Conservation (phyloP, 1,140 invertebrate genomes). For the Camponotus floridanus region DNA sequence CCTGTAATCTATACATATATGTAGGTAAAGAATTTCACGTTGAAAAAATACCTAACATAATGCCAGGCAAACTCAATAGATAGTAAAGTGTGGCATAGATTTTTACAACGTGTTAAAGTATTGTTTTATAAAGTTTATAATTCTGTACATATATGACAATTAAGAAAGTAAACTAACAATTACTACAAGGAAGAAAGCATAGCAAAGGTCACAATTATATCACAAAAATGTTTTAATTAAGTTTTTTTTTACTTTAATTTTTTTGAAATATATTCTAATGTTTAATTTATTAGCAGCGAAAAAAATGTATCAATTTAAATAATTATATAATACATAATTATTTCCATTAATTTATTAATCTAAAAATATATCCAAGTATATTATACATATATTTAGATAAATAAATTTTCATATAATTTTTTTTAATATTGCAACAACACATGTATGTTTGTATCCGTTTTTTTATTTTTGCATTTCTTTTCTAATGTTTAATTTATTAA, state of each 20-base stretch:
- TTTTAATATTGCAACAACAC: too few relatives aligned
- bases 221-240: background rate
- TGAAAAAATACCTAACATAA: conserved; percentile 8
- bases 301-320: too few relatives aligned
- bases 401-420: too few relatives aligned
- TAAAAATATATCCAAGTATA: too few relatives aligned
- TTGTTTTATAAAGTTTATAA: background rate
- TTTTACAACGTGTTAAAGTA: conserved; percentile 17
- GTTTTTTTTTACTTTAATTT: background rate
- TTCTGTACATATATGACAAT: background rate
- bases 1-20: conserved; percentile 13
- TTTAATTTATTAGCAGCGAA: background rate
- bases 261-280: background rate
- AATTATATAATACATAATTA: too few relatives aligned
- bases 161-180: background rate
- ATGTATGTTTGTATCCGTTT: too few relatives aligned
- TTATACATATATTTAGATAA: too few relatives aligned
- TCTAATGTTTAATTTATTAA: background rate
- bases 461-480: background rate
- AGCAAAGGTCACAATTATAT: background rate
- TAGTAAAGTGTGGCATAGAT: background rate
- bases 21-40: too few relatives aligned
- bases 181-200: background rate
- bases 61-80: background rate
- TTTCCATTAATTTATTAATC: too few relatives aligned